Base-by-base conservation (phyloP, 2,888 invertebrate species). In the Hymenopus coronatus region DNA sequence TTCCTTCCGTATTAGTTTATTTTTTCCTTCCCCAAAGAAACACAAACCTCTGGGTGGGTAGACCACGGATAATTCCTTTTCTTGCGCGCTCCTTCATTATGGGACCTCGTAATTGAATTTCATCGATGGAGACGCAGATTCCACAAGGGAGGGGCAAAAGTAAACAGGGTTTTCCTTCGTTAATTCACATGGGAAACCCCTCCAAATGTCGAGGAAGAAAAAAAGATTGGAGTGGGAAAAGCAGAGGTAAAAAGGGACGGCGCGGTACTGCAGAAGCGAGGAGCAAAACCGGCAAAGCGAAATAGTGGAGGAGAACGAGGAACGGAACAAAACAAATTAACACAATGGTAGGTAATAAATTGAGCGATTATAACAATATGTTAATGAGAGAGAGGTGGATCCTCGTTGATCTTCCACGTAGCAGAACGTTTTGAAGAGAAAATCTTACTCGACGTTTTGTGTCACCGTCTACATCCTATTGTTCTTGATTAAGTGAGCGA, bases 21-120 rank as follows among this genome's bases (percentile, higher is more conserved):
- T 70, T 70, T 20, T 70, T 70, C 54, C 54, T 70, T 20, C 54
- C 54, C 20, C 6, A 4, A 70, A 70, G 54, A 25, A 70, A 25
- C 54, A 70, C 54, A 70, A 70, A 70, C 54, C 54, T 25, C 54
- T 20, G 25, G 54, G 54, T 70, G 20, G 54, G 54, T 70, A 70
- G 54, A 70, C 81, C 70, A 27, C 84, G 84, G 88, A 88, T 88
- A 88, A 88, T 84, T 88, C 84, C 82, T 83, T 70, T 88, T 88
- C 88, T 83, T 84, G 88, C 83, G 84, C 83, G 70, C 54, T 70
- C 88, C 88, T 88, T 88, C 88, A 88, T 88, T 88, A 88, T 84
- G 88, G 84, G 54, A 70, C 54, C 54, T 88, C 82, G 84, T 88
- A 88, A 88, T 88, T 88, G 88, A 88, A 88, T 88, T 88, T 28